A percentile compares a stretch with the other conserved stretches of the same genome.
These are phyloP conservation scores for rabbit (Oryctolagus cuniculus) DNA, from an alignment of 2,113 vertebrate genomes.

Conservation along the genomic window DNA sequence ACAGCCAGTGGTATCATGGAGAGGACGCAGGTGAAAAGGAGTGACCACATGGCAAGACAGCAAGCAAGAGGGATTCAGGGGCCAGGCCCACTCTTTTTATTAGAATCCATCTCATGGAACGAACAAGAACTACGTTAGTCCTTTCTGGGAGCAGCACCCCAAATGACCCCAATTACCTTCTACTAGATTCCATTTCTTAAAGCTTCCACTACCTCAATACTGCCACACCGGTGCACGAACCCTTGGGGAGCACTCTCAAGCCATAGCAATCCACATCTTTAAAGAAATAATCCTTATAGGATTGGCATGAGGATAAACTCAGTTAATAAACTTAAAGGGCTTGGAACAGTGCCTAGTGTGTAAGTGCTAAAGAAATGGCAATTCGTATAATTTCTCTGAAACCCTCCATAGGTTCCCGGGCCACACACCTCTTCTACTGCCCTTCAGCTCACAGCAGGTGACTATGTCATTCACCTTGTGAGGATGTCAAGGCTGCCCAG, in stretches of 20 bases:
- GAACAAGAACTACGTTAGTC: neutral
- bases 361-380: conserved; percentile 21
- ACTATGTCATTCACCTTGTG: neutral
- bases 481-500: neutral
- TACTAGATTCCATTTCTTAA: neutral
- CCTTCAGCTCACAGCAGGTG: neutral
- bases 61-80: neutral
- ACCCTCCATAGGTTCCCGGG: neutral
- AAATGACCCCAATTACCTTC: neutral
- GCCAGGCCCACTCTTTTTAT: neutral
- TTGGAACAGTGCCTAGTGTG: neutral
- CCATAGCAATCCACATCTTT: neutral
- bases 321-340: conserved; percentile 22
- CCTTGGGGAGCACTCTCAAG: neutral
- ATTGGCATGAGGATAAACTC: neutral
- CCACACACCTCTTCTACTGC: neutral
- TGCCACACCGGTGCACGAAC: neutral
- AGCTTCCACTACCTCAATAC: neutral
- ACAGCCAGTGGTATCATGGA: neutral
- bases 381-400: neutral
- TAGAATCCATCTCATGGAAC: neutral
- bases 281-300: neutral
- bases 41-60: neutral
- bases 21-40: neutral
- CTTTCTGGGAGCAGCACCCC: neutral